Base-by-base conservation (phyloP, 2,797 vertebrate species). In the Periophthalmus magnuspinnatus region DNA sequence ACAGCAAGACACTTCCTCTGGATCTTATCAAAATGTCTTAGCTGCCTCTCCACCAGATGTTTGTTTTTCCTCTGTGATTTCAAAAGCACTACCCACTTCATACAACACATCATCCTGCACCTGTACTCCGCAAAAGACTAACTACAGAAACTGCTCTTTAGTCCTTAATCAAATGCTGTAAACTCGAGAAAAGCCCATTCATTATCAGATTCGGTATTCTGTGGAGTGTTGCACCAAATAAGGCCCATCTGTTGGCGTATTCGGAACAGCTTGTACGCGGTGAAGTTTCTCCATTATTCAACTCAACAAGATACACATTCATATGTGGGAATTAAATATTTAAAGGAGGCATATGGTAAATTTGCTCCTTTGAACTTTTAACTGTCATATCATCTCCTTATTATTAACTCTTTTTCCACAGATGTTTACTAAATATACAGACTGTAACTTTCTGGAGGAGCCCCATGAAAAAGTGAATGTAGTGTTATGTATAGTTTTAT, bases 251-350 rank as follows among this genome's bases (percentile, higher is more conserved):
- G 67, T 47, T 73, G 56, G 72, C 59, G 69, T 19, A 36, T 19
- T 71, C n/a, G 57, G 16, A 81, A 68, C 67, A 78, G 58, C 21
- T 73, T 70, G 47, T 68, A 61, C 71, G 17, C 72, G 77, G 71
- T 64, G 1, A 59, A 47, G 32, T 45, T 69, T 63, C 21, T 66
- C 19, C 8, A 73, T 72, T 66, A 70, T 77, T 75, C 24, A 72
- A 21, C 41, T 19, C 14, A 36, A 32, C 60, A 60, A 78, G 63
- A 19, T 50, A 32, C 47, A 50, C 19, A 65, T 62, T 72, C 16
- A 21, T 21, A 71, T 72, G 38, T 24, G 17, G 58, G 16, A 71
- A 50, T 72, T 50, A 68, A 77, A 72, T 17, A 74, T 54, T 69
- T 34, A 62, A 19, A 61, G 1, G 17, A 34, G 3, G 36, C 32